phyloP scores from a whole-genome alignment of 2,113 vertebrate genomes.

The Myodes glareolus region DNA sequence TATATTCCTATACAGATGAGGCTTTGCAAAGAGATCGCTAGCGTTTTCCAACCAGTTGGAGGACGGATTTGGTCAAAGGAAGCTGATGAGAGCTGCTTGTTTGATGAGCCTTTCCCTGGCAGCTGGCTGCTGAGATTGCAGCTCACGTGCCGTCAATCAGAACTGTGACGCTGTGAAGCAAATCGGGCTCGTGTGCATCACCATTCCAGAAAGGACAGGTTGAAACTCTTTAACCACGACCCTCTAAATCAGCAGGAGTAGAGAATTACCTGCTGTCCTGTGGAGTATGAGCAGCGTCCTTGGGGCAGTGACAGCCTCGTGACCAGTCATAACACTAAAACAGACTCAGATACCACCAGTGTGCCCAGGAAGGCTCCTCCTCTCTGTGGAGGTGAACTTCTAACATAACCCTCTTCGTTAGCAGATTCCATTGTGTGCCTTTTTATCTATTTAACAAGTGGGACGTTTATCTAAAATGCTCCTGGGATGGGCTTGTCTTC shows the following conservation, averaged over 20 bases:
- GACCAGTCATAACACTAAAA: not conserved
- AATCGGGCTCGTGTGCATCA: not conserved
- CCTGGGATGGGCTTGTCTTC: not conserved
- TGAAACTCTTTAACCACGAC: slow-evolving; percentile 5
- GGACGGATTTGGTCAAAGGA: slow-evolving; percentile 52
- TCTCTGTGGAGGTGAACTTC: not conserved
- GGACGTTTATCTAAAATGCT: not conserved
- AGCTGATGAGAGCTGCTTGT: slow-evolving; percentile 30
- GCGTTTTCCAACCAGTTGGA: slow-evolving; percentile 49
- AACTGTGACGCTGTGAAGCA: not conserved
- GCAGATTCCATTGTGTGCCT: not conserved
- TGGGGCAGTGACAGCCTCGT: not conserved
- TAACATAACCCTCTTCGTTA: slow-evolving; percentile 12
- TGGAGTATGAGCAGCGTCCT: not conserved
- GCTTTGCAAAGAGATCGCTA: slow-evolving; percentile 59
- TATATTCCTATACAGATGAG: slow-evolving; percentile 77
- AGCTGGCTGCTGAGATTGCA: not conserved
- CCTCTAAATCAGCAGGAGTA: not conserved
- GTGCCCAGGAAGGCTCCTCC: not conserved
- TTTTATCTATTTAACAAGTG: not conserved
- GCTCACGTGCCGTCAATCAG: slow-evolving; percentile 9
- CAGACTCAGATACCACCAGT: not conserved
- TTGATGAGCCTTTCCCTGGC: not conserved
- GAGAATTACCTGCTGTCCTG: not conserved
- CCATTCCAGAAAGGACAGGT: not conserved